phyloP scores from a whole-genome alignment of 2,113 vertebrate genomes.

The Bubalus kerabau region DNA sequence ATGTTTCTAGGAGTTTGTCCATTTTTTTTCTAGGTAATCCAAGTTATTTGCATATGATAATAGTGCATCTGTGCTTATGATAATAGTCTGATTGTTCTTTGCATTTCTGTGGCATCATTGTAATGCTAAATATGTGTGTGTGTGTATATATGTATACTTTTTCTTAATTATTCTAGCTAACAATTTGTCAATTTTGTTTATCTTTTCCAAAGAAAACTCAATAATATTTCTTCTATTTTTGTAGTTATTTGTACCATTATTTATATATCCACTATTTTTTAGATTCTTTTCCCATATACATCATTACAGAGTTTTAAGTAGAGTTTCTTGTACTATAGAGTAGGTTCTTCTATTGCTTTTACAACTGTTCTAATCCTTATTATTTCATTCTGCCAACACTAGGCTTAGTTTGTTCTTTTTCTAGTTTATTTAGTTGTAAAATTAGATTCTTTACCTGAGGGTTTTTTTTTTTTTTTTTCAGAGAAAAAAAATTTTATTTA shows the following conservation, averaged over 20 bases:
- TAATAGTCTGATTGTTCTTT: background rate
- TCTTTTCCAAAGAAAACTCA: background rate
- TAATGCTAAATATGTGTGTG: background rate
- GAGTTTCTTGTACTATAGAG: background rate
- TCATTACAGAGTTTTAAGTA: background rate
- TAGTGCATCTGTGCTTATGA: background rate
- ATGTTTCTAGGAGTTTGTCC: background rate
- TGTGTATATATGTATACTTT: accelerated
- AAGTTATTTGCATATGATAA: background rate
- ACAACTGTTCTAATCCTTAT: background rate
- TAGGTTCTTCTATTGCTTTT: background rate
- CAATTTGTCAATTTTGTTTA: background rate
- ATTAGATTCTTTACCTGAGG: background rate
- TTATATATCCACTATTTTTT: background rate
- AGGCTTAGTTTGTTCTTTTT: background rate
- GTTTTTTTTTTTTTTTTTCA: background rate
- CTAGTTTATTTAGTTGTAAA: background rate
- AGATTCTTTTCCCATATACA: background rate
- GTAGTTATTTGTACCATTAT: background rate
- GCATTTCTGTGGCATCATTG: background rate
- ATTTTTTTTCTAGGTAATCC: background rate
- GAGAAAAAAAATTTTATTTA: background rate
- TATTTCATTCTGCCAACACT: background rate
- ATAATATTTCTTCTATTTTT: background rate
- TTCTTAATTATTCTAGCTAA: background rate